Base-by-base conservation (phyloP, 1,140 invertebrate genomes). In the Heliconius melpomene region DNA sequence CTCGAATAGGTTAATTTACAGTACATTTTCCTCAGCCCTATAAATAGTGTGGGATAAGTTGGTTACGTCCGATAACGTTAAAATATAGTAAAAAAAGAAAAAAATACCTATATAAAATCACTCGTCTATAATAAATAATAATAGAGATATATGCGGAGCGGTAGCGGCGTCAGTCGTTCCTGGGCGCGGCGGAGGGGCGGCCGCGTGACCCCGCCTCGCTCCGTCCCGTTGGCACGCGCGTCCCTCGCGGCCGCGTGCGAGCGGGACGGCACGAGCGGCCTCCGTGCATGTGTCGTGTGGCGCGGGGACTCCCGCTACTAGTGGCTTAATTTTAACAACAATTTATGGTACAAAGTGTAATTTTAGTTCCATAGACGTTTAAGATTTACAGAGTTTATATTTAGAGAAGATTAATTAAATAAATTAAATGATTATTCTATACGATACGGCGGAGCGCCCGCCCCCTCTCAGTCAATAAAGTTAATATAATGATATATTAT, bases 351-450 rank as follows among this genome's bases (percentile, higher is more conserved):
- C 92, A 93, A 93, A 93, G 87, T 87, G 82, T 93, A 93, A 93
- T 90, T 92, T 93, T 93, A 93, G 88, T 92, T 93, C 89, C 90
- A 92, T 93, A 93, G 92, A 88, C 82, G 84, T 88, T 89, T 93
- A 93, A 92, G 92, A 90, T 88, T 89, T 89, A 92, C 88, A 93
- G 92, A 93, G 91, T 92, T 90, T 93, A 93, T 93, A 93, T 92
- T 90, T 91, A 92, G 88, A 91, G 79, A 85, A 86, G 84, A 88
- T 85, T 86, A 66, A 66, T 26, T 66, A 66, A 66, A 66, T 66
- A 85, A 89, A 86, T 52, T 7, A 52, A 52, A 86, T 82, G 83
- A 86, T 84, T 52, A 52, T 52, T 52, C 20, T 87, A 90, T 89
- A 90, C 40, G 40, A 46, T 88, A 80, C 72, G 82, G 81, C 77